phyloP scores from a whole-genome alignment of 2,888 invertebrate genomes.

The Rhagonycha lutea region DNA sequence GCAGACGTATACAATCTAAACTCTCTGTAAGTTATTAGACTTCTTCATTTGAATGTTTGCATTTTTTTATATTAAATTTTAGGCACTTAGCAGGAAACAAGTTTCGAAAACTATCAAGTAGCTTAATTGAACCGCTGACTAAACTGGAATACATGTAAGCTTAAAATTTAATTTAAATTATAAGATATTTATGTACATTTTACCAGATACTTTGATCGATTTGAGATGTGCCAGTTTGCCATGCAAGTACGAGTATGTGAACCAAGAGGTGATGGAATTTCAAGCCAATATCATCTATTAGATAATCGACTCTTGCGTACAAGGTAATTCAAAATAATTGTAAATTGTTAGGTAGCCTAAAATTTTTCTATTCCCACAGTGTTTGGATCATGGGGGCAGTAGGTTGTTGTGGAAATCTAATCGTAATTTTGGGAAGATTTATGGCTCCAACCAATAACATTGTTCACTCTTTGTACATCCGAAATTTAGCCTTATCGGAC shows the following conservation, averaged over 20 bases:
- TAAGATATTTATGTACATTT: background rate
- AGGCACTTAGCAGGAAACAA: constrained; percentile 47
- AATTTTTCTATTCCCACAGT: constrained; percentile 43
- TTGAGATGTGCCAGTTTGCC: constrained; percentile 61
- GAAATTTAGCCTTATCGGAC: constrained; percentile 66
- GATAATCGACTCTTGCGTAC: constrained; percentile 61
- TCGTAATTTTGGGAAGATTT: constrained; percentile 61
- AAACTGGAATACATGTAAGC: constrained; percentile 58
- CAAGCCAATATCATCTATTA: constrained; percentile 61
- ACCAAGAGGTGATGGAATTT: constrained; percentile 65
- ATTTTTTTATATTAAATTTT: constrained; percentile 5
- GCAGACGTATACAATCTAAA: constrained; percentile 54
- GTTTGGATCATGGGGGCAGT: constrained; percentile 66
- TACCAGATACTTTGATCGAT: constrained; percentile 62
- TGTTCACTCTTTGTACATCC: constrained; percentile 65
- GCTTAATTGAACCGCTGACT: constrained; percentile 51
- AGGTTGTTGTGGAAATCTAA: constrained; percentile 62
- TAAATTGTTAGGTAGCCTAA: background rate
- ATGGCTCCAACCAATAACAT: constrained; percentile 61
- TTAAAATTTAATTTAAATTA: background rate
- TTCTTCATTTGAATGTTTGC: background rate
- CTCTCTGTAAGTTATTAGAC: constrained; percentile 49
- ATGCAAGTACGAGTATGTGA: constrained; percentile 61
- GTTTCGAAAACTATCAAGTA: constrained; percentile 52
- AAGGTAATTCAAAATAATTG: constrained; percentile 48